Conservation (phyloP, 1,140 invertebrate genomes). For the Drosophila dunni region DNA sequence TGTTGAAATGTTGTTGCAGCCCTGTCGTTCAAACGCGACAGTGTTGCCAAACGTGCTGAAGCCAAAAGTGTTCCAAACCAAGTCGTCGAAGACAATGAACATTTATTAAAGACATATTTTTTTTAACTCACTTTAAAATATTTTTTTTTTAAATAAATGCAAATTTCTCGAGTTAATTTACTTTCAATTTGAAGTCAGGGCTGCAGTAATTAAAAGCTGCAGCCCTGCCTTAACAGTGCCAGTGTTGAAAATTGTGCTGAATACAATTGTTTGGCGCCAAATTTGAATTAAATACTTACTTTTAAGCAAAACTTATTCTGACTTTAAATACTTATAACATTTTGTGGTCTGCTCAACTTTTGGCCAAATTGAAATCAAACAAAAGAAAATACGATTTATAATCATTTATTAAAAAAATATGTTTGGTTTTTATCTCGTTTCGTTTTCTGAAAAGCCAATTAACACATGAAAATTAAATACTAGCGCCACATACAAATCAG, state of each 20-base stretch:
- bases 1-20: constrained; percentile 9
- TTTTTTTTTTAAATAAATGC: too few relatives aligned
- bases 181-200: too few relatives aligned
- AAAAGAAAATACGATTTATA: constrained; percentile 21
- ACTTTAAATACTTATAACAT: too few relatives aligned
- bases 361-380: constrained; percentile 1
- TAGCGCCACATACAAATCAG: constrained; percentile 46
- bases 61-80: not conserved
- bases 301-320: too few relatives aligned
- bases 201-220: too few relatives aligned
- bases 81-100: constrained; percentile 48
- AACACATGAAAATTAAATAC: constrained; percentile 36
- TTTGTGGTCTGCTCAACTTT: too few relatives aligned
- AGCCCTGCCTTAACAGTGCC: too few relatives aligned
- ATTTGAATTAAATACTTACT: constrained; percentile 1
- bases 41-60: constrained; percentile 8
- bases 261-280: constrained; percentile 7
- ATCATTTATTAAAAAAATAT: constrained; percentile 69
- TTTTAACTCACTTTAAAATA: not conserved
- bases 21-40: constrained; percentile 1
- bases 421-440: constrained; percentile 18
- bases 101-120: constrained; percentile 62
- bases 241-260: too few relatives aligned
- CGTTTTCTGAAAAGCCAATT: constrained; percentile 33
- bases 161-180: too few relatives aligned